Evolutionary conservation across 2,113 vertebrate genomes (phyloP).

Genomic region (Platichthys stellatus): DNA sequence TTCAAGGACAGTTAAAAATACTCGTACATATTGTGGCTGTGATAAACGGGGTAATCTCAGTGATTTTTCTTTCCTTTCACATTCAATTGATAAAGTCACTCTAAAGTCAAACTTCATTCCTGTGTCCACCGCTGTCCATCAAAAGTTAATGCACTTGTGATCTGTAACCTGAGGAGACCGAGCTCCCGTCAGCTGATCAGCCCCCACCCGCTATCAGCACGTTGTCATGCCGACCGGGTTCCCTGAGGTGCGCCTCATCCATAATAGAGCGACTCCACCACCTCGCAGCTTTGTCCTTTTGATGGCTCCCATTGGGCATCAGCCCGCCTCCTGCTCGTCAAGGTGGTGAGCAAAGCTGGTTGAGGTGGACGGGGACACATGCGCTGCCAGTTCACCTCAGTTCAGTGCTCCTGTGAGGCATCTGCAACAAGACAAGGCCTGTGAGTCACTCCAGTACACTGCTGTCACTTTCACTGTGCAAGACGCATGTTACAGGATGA

Average conservation of each 20-base stretch:
- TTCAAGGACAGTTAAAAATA: too few relatives aligned
- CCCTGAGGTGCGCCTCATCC: conserved; percentile 55
- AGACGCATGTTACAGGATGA: not conserved
- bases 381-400: not conserved
- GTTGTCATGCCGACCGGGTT: conserved; percentile 53
- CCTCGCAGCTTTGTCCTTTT: conserved; percentile 63
- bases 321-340: conserved; percentile 55
- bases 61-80: not conserved
- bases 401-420: conserved; percentile 11
- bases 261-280: conserved; percentile 62
- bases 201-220: not conserved
- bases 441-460: conserved; percentile 14
- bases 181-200: conserved; percentile 44
- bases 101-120: not conserved
- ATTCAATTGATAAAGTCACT: not conserved
- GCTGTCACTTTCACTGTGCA: not conserved
- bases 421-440: conserved; percentile 23
- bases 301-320: conserved; percentile 66
- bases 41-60: not conserved
- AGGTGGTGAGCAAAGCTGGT: conserved; percentile 26
- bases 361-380: conserved; percentile 22
- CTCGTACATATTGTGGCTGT: not conserved
- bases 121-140: not conserved
- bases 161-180: conserved; percentile 46
- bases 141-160: conserved; percentile 24